Conservation (phyloP, 2,888 invertebrate genomes). For the Liodrosophila aerea region DNA sequence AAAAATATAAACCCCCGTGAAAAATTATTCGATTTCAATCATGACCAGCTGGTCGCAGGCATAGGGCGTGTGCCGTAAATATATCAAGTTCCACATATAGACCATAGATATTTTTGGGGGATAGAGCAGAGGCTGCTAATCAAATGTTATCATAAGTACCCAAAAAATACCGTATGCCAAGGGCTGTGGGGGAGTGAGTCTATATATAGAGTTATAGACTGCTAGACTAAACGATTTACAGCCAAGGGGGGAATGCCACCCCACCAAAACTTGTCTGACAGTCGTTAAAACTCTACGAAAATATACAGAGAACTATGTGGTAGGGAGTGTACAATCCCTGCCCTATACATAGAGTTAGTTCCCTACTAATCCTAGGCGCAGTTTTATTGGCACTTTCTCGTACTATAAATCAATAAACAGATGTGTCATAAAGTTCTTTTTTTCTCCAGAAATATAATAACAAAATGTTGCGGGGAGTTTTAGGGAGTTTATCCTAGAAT, state of each 20-base stretch:
- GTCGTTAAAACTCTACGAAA: slow-evolving; percentile 65
- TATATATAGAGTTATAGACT: slow-evolving; percentile 25
- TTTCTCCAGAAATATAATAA: slow-evolving; percentile 21
- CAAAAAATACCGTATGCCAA: slow-evolving; percentile 11
- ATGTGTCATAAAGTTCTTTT: slow-evolving; percentile 69
- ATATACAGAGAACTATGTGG: slow-evolving; percentile 51
- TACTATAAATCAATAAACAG: slow-evolving; percentile 79
- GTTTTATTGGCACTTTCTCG: slow-evolving; percentile 74
- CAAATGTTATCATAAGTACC: slow-evolving; percentile 61
- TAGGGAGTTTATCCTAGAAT: not conserved
- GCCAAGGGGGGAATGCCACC: slow-evolving; percentile 19
- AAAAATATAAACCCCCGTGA: slow-evolving; percentile 2
- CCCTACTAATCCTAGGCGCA: slow-evolving; percentile 43
- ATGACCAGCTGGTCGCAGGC: slow-evolving; percentile 31
- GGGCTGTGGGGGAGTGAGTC: slow-evolving; percentile 10
- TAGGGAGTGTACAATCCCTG: slow-evolving; percentile 8
- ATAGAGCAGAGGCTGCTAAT: slow-evolving; percentile 39
- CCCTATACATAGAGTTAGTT: no score
- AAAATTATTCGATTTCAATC: slow-evolving; percentile 9
- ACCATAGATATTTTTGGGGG: slow-evolving; percentile 11
- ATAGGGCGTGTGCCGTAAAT: slow-evolving; percentile 58
- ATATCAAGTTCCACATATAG: slow-evolving; percentile 59
- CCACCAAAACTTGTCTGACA: slow-evolving; percentile 9
- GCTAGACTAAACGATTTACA: slow-evolving; percentile 69
- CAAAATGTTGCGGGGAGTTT: no score